Evolutionary conservation across 2,888 invertebrate species (phyloP), one percentile per base, ranked within the genome.

Genomic region (Orthonevra nobilis): DNA sequence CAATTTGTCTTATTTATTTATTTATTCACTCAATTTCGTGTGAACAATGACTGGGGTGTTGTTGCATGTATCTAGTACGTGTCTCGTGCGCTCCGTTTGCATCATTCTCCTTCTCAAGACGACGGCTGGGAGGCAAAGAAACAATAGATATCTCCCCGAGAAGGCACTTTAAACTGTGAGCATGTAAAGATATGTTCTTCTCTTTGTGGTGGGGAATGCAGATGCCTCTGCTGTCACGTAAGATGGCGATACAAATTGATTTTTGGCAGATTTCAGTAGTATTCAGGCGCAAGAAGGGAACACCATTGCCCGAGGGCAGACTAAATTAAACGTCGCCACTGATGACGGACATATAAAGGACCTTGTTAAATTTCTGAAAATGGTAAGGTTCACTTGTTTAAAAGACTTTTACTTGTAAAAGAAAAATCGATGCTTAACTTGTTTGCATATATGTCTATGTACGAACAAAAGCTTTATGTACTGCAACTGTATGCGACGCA

Each of bases 21-120:
- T 77, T 77, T 46, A 72, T 66, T 66, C 77, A 72, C 64, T 60
- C 72, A 60, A 77, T 77, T 77, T 77, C 52, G 52, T 77, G 72
- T 64, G 64, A 77, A 72, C 72, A 77, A 60, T 72, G 44, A 64
- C 26, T 52, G 50, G 32, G 26, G 42, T 40, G 44, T 36, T 44
- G 40, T 23, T 66, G 66, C 66, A 73, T 58, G 40, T 42, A n/a
- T n/a, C n/a, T n/a, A 48, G 42, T 66, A 66, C 56, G 56, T 63
- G 56, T 42, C 28, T 17, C 7, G 61, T 61, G 61, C 32, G 38
- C 34, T n/a, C 48, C 2, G 10, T 64, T 26, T 12, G 34, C 20
- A 30, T 44, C 5, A 23, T 56, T 26, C 30, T 42, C 20, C 7
- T 6, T 12, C 30, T 30, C 36, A n/a, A n/a, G n/a, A n/a, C n/a